A percentile compares a stretch with the other conserved stretches of the same genome.
phyloP scores from a whole-genome alignment of 2,113 vertebrate genomes.

The Poeciliopsis retropinna region DNA sequence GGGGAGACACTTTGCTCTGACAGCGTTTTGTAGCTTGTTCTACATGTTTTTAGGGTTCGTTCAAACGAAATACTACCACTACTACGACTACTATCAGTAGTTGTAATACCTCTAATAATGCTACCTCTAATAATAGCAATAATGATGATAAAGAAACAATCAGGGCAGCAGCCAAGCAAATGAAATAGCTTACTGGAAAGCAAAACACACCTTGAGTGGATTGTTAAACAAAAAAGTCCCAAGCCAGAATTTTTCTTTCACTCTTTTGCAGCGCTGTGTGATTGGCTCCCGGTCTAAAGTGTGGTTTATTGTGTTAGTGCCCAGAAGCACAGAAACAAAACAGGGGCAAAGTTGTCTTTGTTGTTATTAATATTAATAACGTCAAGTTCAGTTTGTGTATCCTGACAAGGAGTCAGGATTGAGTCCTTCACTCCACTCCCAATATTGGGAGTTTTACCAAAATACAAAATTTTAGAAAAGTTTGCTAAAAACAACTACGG shows the following conservation, averaged over 20 bases:
- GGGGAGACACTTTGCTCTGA: no score
- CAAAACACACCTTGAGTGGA: not conserved
- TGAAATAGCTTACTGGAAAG: not conserved
- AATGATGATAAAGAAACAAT: conserved; percentile 10
- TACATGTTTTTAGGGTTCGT: no score
- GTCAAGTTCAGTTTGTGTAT: not conserved
- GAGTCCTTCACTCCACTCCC: no score
- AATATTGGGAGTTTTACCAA: not conserved
- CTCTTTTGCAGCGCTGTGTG: not conserved
- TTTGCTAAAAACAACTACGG: no score
- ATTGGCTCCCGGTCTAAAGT: not conserved
- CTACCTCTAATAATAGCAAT: no score
- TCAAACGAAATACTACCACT: no score
- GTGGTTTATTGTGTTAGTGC: not conserved
- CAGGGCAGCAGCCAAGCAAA: not conserved
- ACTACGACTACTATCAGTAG: no score
- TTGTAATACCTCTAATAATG: no score
- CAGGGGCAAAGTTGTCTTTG: not conserved
- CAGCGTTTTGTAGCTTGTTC: no score
- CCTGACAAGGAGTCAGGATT: no score
- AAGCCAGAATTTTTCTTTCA: not conserved
- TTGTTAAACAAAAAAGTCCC: not conserved
- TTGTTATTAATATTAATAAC: not conserved
- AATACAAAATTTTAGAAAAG: no score
- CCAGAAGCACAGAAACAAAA: not conserved